phyloP scores from a whole-genome alignment of 2,113 vertebrate genomes.

The Sphyrna mokarran region DNA sequence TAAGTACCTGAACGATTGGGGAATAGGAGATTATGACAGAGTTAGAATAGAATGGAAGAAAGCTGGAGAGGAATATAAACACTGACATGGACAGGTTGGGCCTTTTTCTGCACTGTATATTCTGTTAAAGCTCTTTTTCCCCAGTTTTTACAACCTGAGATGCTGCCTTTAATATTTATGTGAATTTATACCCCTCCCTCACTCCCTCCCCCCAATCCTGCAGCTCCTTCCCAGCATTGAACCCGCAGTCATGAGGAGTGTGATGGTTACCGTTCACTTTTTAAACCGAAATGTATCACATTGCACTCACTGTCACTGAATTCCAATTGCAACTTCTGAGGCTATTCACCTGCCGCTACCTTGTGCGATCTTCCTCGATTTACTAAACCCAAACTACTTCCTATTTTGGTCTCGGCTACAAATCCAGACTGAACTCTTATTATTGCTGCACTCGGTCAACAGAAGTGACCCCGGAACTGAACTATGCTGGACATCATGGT shows the following conservation, averaged over 20 bases:
- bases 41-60: not conserved
- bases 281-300: not conserved
- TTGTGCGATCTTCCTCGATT: not conserved
- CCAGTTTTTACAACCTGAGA: not conserved
- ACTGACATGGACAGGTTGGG: not conserved
- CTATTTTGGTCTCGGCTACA: not conserved
- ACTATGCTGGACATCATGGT: not conserved
- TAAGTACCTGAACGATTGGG: too few relatives aligned
- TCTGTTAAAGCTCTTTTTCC: not conserved
- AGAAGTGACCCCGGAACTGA: not conserved
- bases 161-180: not conserved
- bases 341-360: not conserved
- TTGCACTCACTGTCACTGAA: too few relatives aligned
- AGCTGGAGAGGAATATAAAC: not conserved
- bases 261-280: not conserved
- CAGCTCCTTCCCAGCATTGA: not conserved
- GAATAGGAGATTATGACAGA: not conserved
- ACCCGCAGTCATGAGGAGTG: not conserved
- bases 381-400: not conserved
- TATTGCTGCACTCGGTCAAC: not conserved
- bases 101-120: not conserved
- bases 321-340: not conserved
- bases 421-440: not conserved
- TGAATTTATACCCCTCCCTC: not conserved
- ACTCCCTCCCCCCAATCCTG: not conserved